Percentiles rank a stretch among this genome's conserved stretches.
phyloP scores from a whole-genome alignment of 1,140 invertebrate genomes.

The Nasonia giraulti region DNA sequence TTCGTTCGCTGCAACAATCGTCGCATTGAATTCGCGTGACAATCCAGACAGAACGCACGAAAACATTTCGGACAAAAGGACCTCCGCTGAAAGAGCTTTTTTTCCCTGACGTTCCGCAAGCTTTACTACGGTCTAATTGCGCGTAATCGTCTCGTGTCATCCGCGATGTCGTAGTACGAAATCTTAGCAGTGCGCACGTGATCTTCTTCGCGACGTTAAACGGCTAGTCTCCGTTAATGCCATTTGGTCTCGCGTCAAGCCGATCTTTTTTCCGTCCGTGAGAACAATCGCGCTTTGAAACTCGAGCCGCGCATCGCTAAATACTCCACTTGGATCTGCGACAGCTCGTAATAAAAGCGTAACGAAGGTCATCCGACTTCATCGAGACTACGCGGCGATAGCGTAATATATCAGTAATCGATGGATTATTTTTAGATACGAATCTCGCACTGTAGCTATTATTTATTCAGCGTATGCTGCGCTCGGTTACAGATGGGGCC shows the following conservation, averaged over 20 bases:
- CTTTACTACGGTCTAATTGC: neutral
- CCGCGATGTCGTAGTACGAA: neutral
- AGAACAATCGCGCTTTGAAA: neutral
- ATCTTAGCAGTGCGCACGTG: slow-evolving; percentile 17
- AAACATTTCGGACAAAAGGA: too few relatives aligned
- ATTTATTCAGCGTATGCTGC: neutral
- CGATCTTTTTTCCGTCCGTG: neutral
- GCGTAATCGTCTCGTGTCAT: slow-evolving; percentile 4
- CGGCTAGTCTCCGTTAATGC: neutral
- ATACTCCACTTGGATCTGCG: neutral
- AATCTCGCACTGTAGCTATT: neutral
- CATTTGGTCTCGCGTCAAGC: neutral
- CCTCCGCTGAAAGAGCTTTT: too few relatives aligned
- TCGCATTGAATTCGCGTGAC: too few relatives aligned
- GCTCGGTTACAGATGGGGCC: too few relatives aligned
- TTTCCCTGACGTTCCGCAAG: too few relatives aligned
- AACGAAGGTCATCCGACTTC: neutral
- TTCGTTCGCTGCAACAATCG: too few relatives aligned
- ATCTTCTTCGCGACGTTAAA: slow-evolving; percentile 6
- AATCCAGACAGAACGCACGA: too few relatives aligned
- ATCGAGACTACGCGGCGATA: neutral
- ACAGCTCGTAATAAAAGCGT: neutral
- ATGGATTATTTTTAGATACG: slow-evolving; percentile 21
- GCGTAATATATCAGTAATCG: neutral
- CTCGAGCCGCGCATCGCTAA: neutral